Evolutionary conservation across 2,113 vertebrate genomes (phyloP).

Genomic region (Choloepus hoffmanni): DNA sequence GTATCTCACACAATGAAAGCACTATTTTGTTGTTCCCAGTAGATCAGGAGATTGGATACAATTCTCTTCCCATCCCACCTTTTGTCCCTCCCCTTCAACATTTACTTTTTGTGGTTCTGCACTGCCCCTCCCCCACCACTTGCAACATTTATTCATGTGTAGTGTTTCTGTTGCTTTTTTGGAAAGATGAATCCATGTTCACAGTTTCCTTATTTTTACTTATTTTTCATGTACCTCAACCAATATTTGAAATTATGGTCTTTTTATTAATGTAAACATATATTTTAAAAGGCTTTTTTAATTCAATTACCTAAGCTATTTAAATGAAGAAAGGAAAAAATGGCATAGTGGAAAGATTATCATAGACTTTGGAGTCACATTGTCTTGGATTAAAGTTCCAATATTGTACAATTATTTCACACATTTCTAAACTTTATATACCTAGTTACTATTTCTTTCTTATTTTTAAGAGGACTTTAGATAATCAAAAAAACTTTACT

Average conservation of each 20-base stretch:
- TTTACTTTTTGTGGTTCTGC: neutral
- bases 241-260: neutral
- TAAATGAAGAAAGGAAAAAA: slow-evolving; percentile 16
- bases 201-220: neutral
- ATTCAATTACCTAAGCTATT: neutral
- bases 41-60: neutral
- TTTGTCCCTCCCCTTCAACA: neutral
- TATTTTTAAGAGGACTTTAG: slow-evolving; percentile 37
- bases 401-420: neutral
- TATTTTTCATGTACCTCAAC: neutral
- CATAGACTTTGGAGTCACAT: neutral
- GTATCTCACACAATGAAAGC: neutral
- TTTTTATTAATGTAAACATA: neutral
- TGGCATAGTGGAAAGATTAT: neutral
- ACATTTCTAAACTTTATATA: neutral
- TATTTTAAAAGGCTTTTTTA: slow-evolving; percentile 15
- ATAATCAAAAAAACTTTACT: slow-evolving; percentile 31
- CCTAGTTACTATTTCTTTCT: neutral
- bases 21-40: neutral
- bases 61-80: neutral
- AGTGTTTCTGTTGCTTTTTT: neutral
- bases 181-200: neutral
- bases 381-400: neutral
- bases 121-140: neutral
- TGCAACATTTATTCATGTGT: neutral